Evolutionary conservation across 2,797 vertebrate species (phyloP).

Genomic region (Pseudochromis fuscus): DNA sequence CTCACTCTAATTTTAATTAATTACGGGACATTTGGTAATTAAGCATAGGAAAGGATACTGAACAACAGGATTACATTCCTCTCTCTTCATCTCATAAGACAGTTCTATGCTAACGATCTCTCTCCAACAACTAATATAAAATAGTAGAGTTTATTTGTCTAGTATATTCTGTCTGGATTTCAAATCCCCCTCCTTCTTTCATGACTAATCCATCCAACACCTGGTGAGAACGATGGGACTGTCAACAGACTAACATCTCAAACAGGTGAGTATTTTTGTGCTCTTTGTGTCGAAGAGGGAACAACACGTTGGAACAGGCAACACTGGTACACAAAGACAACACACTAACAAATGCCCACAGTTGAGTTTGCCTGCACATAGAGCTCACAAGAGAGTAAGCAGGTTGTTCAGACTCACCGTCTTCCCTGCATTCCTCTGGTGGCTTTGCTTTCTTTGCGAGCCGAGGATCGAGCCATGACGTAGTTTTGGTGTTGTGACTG

Average conservation of each 20-base stretch:
- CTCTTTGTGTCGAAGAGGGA: slow-evolving; percentile 23
- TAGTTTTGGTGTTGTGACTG: slow-evolving; percentile 99
- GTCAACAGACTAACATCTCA: slow-evolving; percentile 24
- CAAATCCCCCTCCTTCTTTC: not conserved
- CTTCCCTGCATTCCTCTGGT: slow-evolving; percentile 98
- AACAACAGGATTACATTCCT: not conserved
- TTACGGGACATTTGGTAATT: not conserved
- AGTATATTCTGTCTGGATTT: slow-evolving; percentile 14
- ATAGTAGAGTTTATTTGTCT: not conserved
- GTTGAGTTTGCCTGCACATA: slow-evolving; percentile 31
- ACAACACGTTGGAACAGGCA: slow-evolving; percentile 45
- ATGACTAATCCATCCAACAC: not conserved
- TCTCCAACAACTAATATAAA: slow-evolving; percentile 3
- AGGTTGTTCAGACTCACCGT: slow-evolving; percentile 88
- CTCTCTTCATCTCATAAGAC: slow-evolving; percentile 8
- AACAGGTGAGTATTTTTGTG: slow-evolving; percentile 28
- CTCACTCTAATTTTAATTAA: not conserved
- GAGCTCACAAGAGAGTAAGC: slow-evolving; percentile 31
- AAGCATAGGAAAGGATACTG: slow-evolving; percentile 6
- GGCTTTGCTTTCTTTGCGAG: slow-evolving; percentile 99
- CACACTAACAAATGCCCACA: slow-evolving; percentile 20
- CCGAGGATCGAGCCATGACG: slow-evolving; percentile 99
- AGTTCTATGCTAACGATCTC: not conserved
- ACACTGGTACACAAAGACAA: slow-evolving; percentile 45
- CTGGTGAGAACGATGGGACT: slow-evolving; percentile 18